These are phyloP conservation scores for Anniella stebbinsi DNA, from an alignment of 2,797 vertebrate genomes.

Conservation along the genomic window DNA sequence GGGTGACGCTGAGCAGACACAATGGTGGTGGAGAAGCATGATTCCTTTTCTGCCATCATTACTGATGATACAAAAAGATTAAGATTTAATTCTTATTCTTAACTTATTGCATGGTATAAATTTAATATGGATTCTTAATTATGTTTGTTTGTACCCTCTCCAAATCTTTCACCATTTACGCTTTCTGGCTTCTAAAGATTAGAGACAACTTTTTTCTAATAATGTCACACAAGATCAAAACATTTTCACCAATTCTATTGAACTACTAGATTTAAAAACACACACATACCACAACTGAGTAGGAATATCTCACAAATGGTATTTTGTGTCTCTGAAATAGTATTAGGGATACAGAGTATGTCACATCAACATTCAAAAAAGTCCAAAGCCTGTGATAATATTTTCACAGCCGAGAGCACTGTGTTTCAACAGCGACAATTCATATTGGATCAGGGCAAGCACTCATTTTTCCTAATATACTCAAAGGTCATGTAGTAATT, in stretches of 20 bases:
- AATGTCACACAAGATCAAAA: neutral
- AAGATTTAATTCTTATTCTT: too few relatives aligned
- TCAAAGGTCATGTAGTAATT: conserved; percentile 46
- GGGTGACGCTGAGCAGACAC: too few relatives aligned
- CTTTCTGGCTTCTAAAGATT: neutral
- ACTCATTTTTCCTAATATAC: conserved; percentile 44
- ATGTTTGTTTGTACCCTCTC: too few relatives aligned
- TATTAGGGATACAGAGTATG: neutral
- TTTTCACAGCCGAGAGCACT: conserved; percentile 45
- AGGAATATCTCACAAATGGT: neutral
- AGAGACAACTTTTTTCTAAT: accelerated
- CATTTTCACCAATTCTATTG: neutral
- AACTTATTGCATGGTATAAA: too few relatives aligned
- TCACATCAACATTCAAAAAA: conserved; percentile 35
- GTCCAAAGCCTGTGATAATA: conserved; percentile 16
- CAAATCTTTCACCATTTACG: too few relatives aligned
- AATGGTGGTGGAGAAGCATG: too few relatives aligned
- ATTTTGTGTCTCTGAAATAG: conserved; percentile 11
- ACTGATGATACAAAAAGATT: too few relatives aligned
- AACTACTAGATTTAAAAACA: conserved; percentile 5
- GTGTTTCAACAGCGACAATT: conserved; percentile 32
- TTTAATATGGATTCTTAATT: too few relatives aligned
- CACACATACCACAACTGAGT: neutral
- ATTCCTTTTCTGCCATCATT: too few relatives aligned
- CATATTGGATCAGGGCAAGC: neutral